Evolutionary conservation across 1,140 invertebrate genomes (phyloP).

Genomic region (Apis dorsata): DNA sequence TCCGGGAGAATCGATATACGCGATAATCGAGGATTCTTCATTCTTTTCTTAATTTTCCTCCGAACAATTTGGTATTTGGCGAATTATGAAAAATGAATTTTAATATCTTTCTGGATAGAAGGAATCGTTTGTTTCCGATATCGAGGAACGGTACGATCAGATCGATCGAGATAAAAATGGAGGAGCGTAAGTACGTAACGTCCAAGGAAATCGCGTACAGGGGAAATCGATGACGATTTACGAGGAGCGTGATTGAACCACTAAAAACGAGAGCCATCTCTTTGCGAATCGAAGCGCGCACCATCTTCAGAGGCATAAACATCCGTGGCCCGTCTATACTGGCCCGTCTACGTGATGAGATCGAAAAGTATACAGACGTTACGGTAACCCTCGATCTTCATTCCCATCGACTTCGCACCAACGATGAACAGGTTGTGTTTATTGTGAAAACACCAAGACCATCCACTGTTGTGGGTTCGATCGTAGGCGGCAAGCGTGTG

Average conservation of each 20-base stretch:
- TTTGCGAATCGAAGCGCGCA: conserved; percentile 27
- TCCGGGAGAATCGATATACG: neutral
- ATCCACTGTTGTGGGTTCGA: conserved; percentile 50
- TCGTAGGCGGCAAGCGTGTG: conserved; percentile 47
- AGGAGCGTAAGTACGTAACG: conserved; percentile 30
- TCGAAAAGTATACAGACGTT: conserved; percentile 44
- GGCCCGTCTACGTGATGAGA: conserved; percentile 44
- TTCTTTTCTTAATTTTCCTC: too few relatives aligned
- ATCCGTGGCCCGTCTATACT: conserved; percentile 18
- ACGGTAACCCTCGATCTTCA: conserved; percentile 31
- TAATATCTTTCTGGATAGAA: too few relatives aligned
- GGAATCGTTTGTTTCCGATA: neutral
- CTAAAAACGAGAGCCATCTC: conserved; percentile 32
- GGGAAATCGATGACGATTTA: conserved; percentile 44
- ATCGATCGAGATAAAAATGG: conserved; percentile 24
- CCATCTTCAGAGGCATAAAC: conserved; percentile 32
- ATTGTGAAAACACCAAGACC: conserved; percentile 75
- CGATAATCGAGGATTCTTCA: too few relatives aligned
- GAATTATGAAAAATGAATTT: too few relatives aligned
- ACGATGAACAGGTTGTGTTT: conserved; percentile 77
- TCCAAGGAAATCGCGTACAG: conserved; percentile 21
- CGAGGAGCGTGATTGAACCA: conserved; percentile 44
- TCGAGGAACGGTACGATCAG: neutral
- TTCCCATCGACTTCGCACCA: conserved; percentile 58
- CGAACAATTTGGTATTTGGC: too few relatives aligned